phyloP scores from a whole-genome alignment of 2,888 invertebrate species.

The Acanthopleura granulata region DNA sequence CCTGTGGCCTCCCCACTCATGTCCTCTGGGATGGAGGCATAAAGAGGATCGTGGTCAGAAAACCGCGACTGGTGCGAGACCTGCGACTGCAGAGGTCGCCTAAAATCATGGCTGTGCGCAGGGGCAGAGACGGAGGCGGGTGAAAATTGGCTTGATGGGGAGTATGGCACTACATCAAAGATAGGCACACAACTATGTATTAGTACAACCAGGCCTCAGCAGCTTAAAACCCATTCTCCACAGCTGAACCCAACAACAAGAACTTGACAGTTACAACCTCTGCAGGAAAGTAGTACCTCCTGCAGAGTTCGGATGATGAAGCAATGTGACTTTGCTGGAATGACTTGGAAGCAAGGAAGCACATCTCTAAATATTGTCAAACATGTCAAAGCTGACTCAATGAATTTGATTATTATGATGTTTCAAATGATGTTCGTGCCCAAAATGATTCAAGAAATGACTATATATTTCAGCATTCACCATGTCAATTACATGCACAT shows the following conservation, averaged over 20 bases:
- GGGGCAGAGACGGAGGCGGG: conserved; percentile 10
- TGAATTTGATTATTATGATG: too few species aligned
- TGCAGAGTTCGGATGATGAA: neutral
- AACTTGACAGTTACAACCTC: neutral
- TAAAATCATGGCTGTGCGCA: conserved; percentile 16
- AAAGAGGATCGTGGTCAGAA: conserved; percentile 46
- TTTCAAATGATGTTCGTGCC: too few species aligned
- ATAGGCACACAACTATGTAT: conserved; percentile 14
- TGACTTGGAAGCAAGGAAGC: too few species aligned
- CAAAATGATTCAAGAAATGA: too few species aligned
- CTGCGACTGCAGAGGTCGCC: conserved; percentile 20
- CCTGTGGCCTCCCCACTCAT: conserved; percentile 18
- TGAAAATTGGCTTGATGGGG: conserved; percentile 10
- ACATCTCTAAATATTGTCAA: too few species aligned
- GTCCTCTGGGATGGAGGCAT: conserved; percentile 55
- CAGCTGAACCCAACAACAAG: neutral
- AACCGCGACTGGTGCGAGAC: conserved; percentile 25
- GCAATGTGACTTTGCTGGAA: neutral
- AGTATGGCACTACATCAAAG: conserved; percentile 8
- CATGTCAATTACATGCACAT: too few species aligned
- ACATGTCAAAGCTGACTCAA: too few species aligned
- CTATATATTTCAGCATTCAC: too few species aligned
- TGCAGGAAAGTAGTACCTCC: neutral
- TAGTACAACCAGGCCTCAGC: conserved; percentile 5
- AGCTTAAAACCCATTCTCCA: conserved; percentile 11